Conservation (phyloP, 2,797 vertebrate genomes). For the Cheirogaleus major region DNA sequence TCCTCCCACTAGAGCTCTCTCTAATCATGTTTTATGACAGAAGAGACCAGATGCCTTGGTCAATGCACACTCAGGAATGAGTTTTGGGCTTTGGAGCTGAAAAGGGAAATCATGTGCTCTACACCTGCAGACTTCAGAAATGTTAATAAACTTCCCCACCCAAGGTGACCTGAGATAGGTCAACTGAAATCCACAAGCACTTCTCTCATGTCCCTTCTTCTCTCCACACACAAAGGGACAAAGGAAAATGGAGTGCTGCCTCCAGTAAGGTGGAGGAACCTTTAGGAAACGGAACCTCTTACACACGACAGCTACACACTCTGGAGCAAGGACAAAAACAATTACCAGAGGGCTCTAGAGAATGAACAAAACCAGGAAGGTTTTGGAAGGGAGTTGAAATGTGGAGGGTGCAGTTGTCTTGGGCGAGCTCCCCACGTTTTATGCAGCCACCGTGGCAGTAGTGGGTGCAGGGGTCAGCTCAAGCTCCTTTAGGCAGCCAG, state of each 20-base stretch:
- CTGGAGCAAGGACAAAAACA: neutral
- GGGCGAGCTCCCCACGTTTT: neutral
- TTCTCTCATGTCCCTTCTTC: fast-evolving
- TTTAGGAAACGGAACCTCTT: neutral
- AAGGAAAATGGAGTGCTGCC: neutral
- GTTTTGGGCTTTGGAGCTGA: neutral
- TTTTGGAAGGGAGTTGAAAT: no score
- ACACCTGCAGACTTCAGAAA: neutral
- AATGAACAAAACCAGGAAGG: neutral
- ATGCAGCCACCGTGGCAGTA: neutral
- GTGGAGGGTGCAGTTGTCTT: no score
- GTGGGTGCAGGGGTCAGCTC: no score
- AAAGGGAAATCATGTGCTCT: neutral
- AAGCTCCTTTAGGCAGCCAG: no score
- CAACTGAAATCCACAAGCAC: neutral
- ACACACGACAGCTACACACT: neutral
- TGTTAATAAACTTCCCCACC: neutral
- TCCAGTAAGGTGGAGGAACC: neutral
- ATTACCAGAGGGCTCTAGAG: no score
- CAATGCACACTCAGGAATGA: neutral
- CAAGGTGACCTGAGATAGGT: neutral
- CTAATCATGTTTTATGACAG: neutral
- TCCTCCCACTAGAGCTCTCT: neutral
- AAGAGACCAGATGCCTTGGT: neutral
- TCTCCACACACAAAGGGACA: neutral